Base-by-base conservation (phyloP, 2,113 vertebrate genomes). In the Pholis gunnellus region DNA sequence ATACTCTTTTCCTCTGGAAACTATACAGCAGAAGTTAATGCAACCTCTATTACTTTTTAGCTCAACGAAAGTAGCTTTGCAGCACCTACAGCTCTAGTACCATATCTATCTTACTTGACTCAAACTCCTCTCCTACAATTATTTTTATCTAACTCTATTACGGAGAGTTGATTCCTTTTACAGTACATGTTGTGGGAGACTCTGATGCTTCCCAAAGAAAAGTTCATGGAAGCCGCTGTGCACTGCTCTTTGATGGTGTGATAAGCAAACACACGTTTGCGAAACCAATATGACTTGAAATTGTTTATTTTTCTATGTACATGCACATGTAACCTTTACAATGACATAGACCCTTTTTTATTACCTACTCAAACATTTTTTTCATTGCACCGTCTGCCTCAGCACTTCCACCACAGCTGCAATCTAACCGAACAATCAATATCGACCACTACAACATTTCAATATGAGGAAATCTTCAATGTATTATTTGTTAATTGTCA, bases 141-240 rank as follows among this genome's bases (percentile, higher is more conserved):
- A 11, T 59, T 52, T 74, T 63, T 27, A 59, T 75, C 29, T 68
- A 27, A 66, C 60, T 78, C 54, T 46, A 46, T 65, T 64, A 36
- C 27, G 75, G 22, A 68, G 54, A 75, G 29, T 36, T 40, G 29
- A 71, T 34, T 57, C 31, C 7, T 63, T 54, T 9, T 42, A 52
- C 70, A 46, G 22, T n/a, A 17, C 46, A 68, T 78, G 52, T 60
- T 68, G 9, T n/a, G 2, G 38, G 11, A 46, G 15, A 15, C 10
- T 25, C 4, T 0, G n/a, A 59, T 59, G 40, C 14, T 31, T 68
- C 14, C 38, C 27, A 14, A 4, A 46, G 6, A 52, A 61, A 70
- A 29, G 22, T 9, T 56, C 25, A 56, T 14, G 27, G 22, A 50
- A 78, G 54, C 8, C 5, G 50, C 34, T 29, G 6, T 40, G 25